A percentile compares a stretch with the other conserved stretches of the same genome.
Evolutionary conservation across 2,888 invertebrate species (phyloP).

Genomic region (Pollenia labialis): DNA sequence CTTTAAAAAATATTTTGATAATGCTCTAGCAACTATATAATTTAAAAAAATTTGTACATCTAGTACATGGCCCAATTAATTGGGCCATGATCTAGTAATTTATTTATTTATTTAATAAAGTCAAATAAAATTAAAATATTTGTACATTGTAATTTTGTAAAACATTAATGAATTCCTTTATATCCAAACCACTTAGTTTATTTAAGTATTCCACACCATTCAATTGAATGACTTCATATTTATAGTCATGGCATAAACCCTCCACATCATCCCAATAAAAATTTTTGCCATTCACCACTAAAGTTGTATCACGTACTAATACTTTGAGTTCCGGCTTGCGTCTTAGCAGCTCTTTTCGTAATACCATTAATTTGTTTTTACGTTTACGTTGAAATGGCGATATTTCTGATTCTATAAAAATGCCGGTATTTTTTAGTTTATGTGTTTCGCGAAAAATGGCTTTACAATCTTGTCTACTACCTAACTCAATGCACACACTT

Average conservation of each 20-base stretch:
- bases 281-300: slow-evolving; percentile 70
- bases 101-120: too few relatives aligned
- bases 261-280: slow-evolving; percentile 75
- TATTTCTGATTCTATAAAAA: slow-evolving; percentile 72
- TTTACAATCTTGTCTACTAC: slow-evolving; percentile 62
- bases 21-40: background rate
- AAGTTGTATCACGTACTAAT: slow-evolving; percentile 67
- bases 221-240: slow-evolving; percentile 41
- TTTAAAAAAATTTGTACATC: background rate
- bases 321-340: slow-evolving; percentile 73
- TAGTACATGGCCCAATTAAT: too few relatives aligned
- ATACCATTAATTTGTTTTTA: slow-evolving; percentile 73
- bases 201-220: slow-evolving; percentile 70
- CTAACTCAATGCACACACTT: slow-evolving; percentile 70
- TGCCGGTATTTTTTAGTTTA: slow-evolving; percentile 74
- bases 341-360: slow-evolving; percentile 74
- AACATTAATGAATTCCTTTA: slow-evolving; percentile 74
- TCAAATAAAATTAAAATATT: slow-evolving; percentile 12
- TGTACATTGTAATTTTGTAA: slow-evolving; percentile 74
- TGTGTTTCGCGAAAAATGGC: slow-evolving; percentile 67
- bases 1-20: too few relatives aligned
- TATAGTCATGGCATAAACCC: slow-evolving; percentile 70
- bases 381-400: slow-evolving; percentile 71
- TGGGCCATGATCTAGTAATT: too few relatives aligned
- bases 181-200: slow-evolving; percentile 67